Conservation (phyloP, 2,888 invertebrate genomes). For the Drosophila bunnanda region DNA sequence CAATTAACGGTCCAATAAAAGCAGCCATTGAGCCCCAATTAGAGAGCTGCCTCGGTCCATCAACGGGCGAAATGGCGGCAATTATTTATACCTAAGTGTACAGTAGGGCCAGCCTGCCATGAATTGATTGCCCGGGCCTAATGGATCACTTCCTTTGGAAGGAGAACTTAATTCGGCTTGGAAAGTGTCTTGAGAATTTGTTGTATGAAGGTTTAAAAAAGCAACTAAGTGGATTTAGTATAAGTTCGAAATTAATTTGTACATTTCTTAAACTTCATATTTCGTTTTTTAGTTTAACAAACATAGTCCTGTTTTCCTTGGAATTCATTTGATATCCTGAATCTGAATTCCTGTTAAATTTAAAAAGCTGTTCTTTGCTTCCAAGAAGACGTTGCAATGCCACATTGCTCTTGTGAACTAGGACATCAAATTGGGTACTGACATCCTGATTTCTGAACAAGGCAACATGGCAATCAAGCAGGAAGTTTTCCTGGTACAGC, state of each 20-base stretch:
- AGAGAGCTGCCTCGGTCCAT: constrained; percentile 30
- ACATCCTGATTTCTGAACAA: constrained; percentile 5
- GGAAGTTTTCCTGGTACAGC: constrained; percentile 9
- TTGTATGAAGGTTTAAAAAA: no score
- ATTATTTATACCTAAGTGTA: constrained; percentile 36
- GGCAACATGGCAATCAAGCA: constrained; percentile 1
- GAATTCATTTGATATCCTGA: neutral
- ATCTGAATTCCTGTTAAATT: no score
- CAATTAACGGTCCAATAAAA: constrained; percentile 39
- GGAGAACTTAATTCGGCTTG: neutral
- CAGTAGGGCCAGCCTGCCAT: constrained; percentile 9
- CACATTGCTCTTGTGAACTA: neutral
- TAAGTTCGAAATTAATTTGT: neutral
- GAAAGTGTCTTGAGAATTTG: neutral
- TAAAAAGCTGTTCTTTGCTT: neutral
- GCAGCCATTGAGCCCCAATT: constrained; percentile 34
- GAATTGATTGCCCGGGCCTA: constrained; percentile 8
- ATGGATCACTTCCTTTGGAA: constrained; percentile 4
- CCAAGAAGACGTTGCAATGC: neutral
- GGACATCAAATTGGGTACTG: constrained; percentile 4
- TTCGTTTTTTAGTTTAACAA: no score
- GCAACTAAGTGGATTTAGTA: neutral
- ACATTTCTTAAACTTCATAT: neutral
- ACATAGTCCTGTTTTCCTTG: neutral
- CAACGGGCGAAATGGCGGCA: constrained; percentile 15